A percentile compares a stretch with the other conserved stretches of the same genome.
These are phyloP conservation scores for Nezara viridula DNA, from an alignment of 2,888 invertebrate genomes.

Conservation along the genomic window DNA sequence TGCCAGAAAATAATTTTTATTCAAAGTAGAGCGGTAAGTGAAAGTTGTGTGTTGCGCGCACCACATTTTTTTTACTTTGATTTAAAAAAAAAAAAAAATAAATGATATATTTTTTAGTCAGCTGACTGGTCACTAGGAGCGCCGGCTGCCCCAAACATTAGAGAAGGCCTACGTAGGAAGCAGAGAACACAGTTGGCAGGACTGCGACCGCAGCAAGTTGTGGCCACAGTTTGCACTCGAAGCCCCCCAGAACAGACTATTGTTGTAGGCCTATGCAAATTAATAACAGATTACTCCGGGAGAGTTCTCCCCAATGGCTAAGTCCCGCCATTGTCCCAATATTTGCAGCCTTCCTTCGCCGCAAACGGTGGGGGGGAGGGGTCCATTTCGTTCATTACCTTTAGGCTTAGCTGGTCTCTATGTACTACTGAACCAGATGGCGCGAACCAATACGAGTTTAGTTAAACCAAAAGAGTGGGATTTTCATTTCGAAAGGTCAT, in stretches of 20 bases:
- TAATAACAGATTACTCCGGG: neutral
- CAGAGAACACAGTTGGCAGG: neutral
- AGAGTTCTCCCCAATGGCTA: neutral
- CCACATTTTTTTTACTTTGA: too few relatives aligned
- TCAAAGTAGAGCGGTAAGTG: too few relatives aligned
- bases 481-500: neutral
- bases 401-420: neutral
- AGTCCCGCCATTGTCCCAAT: neutral
- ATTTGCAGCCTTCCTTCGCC: neutral
- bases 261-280: conserved; percentile 20
- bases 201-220: neutral
- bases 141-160: too few relatives aligned
- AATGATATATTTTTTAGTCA: too few relatives aligned
- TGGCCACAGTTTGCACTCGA: neutral
- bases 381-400: neutral
- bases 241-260: neutral
- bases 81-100: too few relatives aligned
- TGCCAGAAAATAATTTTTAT: too few relatives aligned
- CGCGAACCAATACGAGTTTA: neutral
- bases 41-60: too few relatives aligned
- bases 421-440: neutral
- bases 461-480: neutral
- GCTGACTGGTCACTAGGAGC: too few relatives aligned
- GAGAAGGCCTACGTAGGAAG: too few relatives aligned
- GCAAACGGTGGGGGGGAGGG: neutral